Percentiles rank a stretch among this genome's conserved stretches.
Conservation (phyloP, 1,140 invertebrate genomes). For the Aphis gossypii region DNA sequence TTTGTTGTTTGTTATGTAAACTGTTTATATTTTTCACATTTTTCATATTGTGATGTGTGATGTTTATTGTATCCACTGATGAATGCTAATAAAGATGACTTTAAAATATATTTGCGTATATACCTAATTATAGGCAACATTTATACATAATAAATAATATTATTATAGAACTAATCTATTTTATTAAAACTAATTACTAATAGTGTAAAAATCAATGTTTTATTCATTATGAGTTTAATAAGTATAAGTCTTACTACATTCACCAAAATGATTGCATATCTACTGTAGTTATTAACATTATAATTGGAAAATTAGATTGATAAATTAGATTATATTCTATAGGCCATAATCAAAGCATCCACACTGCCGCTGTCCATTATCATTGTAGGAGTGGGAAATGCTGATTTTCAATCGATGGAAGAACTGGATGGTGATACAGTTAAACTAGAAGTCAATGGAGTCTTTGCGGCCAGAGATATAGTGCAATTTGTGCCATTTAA, state of each 20-base stretch:
- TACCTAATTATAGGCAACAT: background rate
- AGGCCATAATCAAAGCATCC: slow-evolving; percentile 68
- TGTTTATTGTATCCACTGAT: background rate
- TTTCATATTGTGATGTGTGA: background rate
- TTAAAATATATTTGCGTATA: background rate
- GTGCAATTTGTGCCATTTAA: slow-evolving; percentile 71
- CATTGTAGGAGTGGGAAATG: slow-evolving; percentile 71
- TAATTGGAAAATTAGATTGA: background rate
- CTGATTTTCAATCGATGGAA: slow-evolving; percentile 71
- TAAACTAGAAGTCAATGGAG: slow-evolving; percentile 65
- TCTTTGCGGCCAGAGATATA: slow-evolving; percentile 69
- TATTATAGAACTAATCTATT: background rate
- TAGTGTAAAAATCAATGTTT: background rate
- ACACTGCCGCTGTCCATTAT: slow-evolving; percentile 70
- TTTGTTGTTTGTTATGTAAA: background rate
- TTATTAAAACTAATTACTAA: background rate
- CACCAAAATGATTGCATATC: background rate
- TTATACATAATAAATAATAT: background rate
- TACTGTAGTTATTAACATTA: background rate
- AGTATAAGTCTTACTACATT: background rate
- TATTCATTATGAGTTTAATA: background rate
- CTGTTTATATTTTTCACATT: background rate
- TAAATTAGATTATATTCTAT: slow-evolving; percentile 56
- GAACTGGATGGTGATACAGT: slow-evolving; percentile 69
- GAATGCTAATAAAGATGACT: background rate